Percentiles rank a stretch among this genome's conserved stretches.
Evolutionary conservation across 2,113 vertebrate genomes (phyloP).

Genomic region (Rhinolophus ferrumequinum): DNA sequence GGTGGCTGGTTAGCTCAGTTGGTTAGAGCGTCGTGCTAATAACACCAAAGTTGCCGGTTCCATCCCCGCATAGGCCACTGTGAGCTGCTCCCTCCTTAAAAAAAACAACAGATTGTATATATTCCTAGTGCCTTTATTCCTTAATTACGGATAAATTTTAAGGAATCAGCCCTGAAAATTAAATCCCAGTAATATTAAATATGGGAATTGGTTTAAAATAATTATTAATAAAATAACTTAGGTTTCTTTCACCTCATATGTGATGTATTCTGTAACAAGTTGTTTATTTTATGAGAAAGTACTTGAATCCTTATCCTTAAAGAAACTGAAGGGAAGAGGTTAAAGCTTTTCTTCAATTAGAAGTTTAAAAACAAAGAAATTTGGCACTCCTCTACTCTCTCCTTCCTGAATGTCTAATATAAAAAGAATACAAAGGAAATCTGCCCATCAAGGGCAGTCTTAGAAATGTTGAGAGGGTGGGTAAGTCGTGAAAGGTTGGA

Average conservation of each 20-base stretch:
- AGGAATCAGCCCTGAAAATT: conserved; percentile 23
- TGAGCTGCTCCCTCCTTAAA: too few species aligned
- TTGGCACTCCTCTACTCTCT: background rate
- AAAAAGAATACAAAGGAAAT: background rate
- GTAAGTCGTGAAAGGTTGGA: background rate
- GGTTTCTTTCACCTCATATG: background rate
- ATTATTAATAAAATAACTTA: conserved; percentile 26
- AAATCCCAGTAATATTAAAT: conserved; percentile 47
- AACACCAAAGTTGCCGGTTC: too few species aligned
- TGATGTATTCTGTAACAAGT: conserved; percentile 22
- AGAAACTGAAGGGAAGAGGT: background rate
- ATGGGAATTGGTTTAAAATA: conserved; percentile 32
- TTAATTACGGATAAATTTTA: conserved; percentile 21
- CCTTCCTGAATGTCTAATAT: background rate
- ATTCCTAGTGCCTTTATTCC: background rate
- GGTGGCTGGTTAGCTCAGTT: too few species aligned
- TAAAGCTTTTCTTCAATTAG: conserved; percentile 27
- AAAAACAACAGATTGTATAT: background rate
- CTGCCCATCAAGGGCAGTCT: background rate
- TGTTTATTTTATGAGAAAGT: conserved; percentile 37
- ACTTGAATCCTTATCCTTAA: conserved; percentile 9
- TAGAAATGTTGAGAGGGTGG: background rate
- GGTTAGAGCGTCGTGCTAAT: too few species aligned
- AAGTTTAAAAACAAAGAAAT: conserved; percentile 42
- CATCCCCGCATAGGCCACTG: too few species aligned